Base-by-base conservation (phyloP, 2,888 invertebrate species). In the Pegoplata infirma region DNA sequence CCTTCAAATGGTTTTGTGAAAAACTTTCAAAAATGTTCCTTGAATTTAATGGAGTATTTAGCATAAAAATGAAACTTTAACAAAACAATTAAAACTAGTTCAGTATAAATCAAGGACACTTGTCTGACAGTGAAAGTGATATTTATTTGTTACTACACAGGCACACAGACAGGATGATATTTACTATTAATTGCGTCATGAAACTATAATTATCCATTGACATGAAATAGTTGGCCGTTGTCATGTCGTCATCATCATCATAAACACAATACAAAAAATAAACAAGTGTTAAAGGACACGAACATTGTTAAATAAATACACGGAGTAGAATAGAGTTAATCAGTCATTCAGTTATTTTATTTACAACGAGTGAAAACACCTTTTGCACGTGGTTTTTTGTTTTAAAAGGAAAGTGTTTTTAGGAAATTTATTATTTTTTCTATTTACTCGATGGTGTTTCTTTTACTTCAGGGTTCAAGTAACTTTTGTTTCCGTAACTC, bases 221-320 rank as follows among this genome's bases (percentile, higher is more conserved):
- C 5, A 51, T 23, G 23, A 23, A 23, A 14, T 19, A 6, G 12
- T 36, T 23, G 32, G 55, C n/a, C n/a, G n/a, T 36, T 17, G 28
- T 49, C 23, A 51, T n/a, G n/a, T 16, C 12, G 17, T 53, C 40
- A 14, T 5, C 53, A 16, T 16, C 5, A 32, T 55, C 10, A 40
- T n/a, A n/a, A 36, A 12, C n/a, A 21, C 17, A 40, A 40, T 36
- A 32, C 5, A 32, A 56, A n/a, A n/a, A n/a, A 12, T 14, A n/a
- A 56, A 56, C 56, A 56, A 56, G 56, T 56, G 36, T 40, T 56
- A 19, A 56, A 56, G 56, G 58, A 21, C 58, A 40, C 21, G 10
- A 36, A 58, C 40, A 12, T 21, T 40, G n/a, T 12, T n/a, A n/a
- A 40, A 2, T 32, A 7, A 32, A 32, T 32, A 10, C n/a, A n/a